phyloP scores from a whole-genome alignment of 2,113 vertebrate genomes.

The Neotragus pygmaeus region DNA sequence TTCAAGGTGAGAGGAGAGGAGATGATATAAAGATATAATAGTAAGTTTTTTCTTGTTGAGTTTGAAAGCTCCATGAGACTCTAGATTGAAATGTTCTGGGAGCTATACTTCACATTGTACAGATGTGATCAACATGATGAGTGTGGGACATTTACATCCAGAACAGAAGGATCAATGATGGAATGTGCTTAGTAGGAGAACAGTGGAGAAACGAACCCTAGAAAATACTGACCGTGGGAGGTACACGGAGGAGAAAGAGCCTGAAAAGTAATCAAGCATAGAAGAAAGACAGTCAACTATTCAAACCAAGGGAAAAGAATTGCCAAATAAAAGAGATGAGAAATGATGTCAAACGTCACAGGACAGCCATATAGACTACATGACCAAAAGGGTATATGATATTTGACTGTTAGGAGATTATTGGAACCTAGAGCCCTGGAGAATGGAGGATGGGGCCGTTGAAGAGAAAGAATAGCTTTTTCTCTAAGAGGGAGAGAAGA shows the following conservation, averaged over 20 bases:
- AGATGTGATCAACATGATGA: background rate
- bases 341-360: background rate
- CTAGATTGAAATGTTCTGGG: background rate
- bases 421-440: background rate
- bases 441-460: background rate
- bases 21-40: background rate
- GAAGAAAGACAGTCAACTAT: background rate
- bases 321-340: background rate
- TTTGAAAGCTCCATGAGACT: background rate
- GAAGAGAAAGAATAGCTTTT: background rate
- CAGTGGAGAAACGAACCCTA: background rate
- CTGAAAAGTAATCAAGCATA: background rate
- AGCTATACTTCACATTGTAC: background rate
- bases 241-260: background rate
- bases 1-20: background rate
- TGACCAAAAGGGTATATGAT: background rate
- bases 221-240: background rate
- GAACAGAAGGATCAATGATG: background rate
- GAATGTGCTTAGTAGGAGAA: background rate
- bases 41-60: background rate
- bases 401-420: background rate
- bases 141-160: background rate
- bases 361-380: background rate
- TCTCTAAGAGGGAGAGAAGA: background rate
- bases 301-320: background rate